These are phyloP conservation scores for Carlito syrichta DNA, from an alignment of 2,113 vertebrate species.

Conservation along the genomic window DNA sequence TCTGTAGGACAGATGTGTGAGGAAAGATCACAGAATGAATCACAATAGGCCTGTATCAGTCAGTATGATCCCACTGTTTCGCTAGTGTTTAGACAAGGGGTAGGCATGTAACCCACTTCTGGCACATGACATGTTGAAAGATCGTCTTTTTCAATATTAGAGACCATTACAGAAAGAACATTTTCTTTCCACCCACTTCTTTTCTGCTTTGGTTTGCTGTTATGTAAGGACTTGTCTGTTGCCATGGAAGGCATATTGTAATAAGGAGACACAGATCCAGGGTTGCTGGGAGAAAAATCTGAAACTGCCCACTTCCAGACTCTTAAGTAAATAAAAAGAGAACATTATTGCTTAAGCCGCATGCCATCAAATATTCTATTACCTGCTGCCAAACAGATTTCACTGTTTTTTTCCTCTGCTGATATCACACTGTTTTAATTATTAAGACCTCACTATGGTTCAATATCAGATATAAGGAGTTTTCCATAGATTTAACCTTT, in stretches of 20 bases:
- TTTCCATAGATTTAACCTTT: neutral
- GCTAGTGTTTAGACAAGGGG: neutral
- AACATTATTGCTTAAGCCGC: neutral
- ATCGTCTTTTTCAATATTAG: neutral
- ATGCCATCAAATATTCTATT: neutral
- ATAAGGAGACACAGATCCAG: neutral
- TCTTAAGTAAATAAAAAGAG: neutral
- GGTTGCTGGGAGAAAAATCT: neutral
- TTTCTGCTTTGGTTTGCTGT: neutral
- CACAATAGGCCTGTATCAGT: neutral
- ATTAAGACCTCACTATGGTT: neutral
- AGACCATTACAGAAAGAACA: neutral
- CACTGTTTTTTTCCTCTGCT: neutral
- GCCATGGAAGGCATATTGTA: neutral
- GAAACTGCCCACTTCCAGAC: neutral
- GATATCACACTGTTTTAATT: conserved; percentile 9
- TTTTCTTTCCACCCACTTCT: neutral
- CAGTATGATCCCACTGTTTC: neutral
- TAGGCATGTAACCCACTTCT: neutral
- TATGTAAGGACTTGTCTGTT: neutral
- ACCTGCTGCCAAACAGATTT: neutral
- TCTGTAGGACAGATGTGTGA: neutral
- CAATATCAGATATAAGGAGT: neutral
- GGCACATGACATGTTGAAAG: neutral
- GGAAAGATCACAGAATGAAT: neutral